These are phyloP conservation scores for Cremastinae sp. DNA, from an alignment of 2,888 invertebrate species.

Conservation along the genomic window DNA sequence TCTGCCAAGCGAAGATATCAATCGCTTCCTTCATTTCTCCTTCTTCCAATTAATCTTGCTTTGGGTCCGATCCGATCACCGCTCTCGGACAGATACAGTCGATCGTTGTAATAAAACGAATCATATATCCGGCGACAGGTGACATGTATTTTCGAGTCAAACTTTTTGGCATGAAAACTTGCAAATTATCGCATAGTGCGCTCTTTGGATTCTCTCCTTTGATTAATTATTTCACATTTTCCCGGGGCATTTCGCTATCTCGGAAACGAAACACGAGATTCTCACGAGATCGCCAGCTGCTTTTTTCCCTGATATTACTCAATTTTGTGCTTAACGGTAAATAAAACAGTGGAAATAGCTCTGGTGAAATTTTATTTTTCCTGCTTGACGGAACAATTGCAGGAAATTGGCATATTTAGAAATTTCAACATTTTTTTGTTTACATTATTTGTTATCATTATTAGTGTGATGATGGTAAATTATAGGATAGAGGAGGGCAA, in stretches of 20 bases:
- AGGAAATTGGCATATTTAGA: too few species aligned
- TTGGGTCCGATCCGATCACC: background rate
- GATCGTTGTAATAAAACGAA: constrained; percentile 19
- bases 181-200: constrained; percentile 17
- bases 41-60: constrained; percentile 2
- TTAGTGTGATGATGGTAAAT: too few species aligned
- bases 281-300: constrained; percentile 34
- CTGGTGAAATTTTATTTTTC: too few species aligned
- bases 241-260: constrained; percentile 2
- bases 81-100: background rate
- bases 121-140: constrained; percentile 45
- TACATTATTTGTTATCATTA: too few species aligned
- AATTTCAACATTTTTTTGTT: too few species aligned
- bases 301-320: background rate
- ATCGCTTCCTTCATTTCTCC: background rate
- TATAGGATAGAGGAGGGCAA: too few species aligned
- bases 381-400: too few species aligned
- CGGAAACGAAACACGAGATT: constrained; percentile 13
- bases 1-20: background rate
- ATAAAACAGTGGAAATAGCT: too few species aligned
- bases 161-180: constrained; percentile 50
- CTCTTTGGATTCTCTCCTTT: constrained; percentile 5
- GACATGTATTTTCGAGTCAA: constrained; percentile 45
- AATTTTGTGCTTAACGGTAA: too few species aligned
- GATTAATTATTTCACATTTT: constrained; percentile 20